Evolutionary conservation across 2,797 vertebrate species (phyloP), one percentile per base, ranked within the genome.

Genomic region (Rhinogobio ventralis): DNA sequence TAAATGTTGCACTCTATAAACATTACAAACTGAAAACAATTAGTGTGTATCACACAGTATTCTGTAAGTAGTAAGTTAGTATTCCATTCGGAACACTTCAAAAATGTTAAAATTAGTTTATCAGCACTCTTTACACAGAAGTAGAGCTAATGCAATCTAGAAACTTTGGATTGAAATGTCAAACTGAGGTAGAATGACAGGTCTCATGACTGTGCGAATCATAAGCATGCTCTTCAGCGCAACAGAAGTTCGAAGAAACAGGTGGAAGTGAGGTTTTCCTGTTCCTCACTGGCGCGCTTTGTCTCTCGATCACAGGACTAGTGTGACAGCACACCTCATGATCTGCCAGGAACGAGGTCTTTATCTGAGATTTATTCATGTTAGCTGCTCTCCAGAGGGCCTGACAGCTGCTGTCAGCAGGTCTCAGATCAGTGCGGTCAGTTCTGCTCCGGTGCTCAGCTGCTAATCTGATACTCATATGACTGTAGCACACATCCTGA

Each of bases 231-330:
- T 57, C 49, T 49, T 57, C 46, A 23, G 15, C 20, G 13, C 53
- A 45, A 72, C 25, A 57, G 67, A 66, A 55, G 64, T 25, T 51
- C 53, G 28, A 67, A 72, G 66, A 73, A 85, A 79, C 76, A 79
- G 77, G 83, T 85, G 83, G 77, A 84, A 75, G 73, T 82, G 79
- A 80, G 68, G 79, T 64, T 85, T 85, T 71, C 86, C 73, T 64
- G 80, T 76, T 51, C 75, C 79, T 78, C 67, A 78, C 20, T 57
- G 45, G 55, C 5, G n/a, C 14, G 13, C 68, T 71, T 51, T 77
- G 73, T 71, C 78, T 81, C 79, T 87, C 78, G 64, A 82, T 81
- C 78, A 84, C 81, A 79, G 57, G 69, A 80, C 60, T 51, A 5
- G 69, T 55, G 28, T 78, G 71, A 79, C 30, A 36, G 69, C 49